These are phyloP conservation scores for Calliphora vicina DNA, from an alignment of 1,140 invertebrate genomes.

Conservation along the genomic window DNA sequence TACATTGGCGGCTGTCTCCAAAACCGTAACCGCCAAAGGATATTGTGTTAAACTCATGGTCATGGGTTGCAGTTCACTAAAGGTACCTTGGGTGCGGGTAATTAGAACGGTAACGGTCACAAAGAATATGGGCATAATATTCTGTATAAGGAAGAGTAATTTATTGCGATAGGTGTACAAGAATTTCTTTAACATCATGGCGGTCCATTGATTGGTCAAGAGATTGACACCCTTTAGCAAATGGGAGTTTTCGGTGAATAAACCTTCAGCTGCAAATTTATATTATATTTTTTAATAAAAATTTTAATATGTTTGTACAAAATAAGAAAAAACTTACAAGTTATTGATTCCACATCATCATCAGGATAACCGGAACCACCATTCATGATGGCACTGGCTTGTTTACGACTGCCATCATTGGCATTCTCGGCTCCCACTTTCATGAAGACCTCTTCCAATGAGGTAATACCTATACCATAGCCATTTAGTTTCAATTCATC, in stretches of 20 bases:
- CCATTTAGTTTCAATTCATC: slow-evolving; percentile 68
- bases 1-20: slow-evolving; percentile 40
- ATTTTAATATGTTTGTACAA: neutral
- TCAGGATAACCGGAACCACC: slow-evolving; percentile 42
- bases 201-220: slow-evolving; percentile 67
- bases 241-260: slow-evolving; percentile 45
- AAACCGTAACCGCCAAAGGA: slow-evolving; percentile 44
- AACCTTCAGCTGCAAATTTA: slow-evolving; percentile 47
- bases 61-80: slow-evolving; percentile 44
- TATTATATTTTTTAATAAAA: slow-evolving; percentile 5
- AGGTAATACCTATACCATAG: slow-evolving; percentile 93
- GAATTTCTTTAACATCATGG: slow-evolving; percentile 71
- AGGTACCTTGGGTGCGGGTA: slow-evolving; percentile 41
- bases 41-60: slow-evolving; percentile 49
- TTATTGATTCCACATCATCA: slow-evolving; percentile 49
- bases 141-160: slow-evolving; percentile 67
- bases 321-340: slow-evolving; percentile 47
- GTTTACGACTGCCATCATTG: slow-evolving; percentile 39
- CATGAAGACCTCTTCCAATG: slow-evolving; percentile 87
- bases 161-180: slow-evolving; percentile 68
- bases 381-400: slow-evolving; percentile 43
- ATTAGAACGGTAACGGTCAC: slow-evolving; percentile 69
- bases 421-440: slow-evolving; percentile 63
- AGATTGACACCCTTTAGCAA: slow-evolving; percentile 47
- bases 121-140: slow-evolving; percentile 69